These are phyloP conservation scores for Melieria crassipennis DNA, from an alignment of 2,888 invertebrate genomes.

Conservation along the genomic window DNA sequence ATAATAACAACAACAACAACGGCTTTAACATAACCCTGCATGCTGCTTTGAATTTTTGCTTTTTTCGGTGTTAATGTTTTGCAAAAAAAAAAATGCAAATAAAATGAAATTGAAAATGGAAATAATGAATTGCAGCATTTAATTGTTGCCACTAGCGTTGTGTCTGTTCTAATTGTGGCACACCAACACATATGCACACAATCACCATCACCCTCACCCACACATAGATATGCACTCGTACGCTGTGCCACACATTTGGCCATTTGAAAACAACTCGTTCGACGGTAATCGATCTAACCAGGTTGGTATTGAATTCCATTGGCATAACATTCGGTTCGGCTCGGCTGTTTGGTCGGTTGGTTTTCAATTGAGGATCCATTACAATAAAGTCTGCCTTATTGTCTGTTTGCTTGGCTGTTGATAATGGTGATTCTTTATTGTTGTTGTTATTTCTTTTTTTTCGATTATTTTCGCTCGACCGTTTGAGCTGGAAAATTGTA, in stretches of 20 bases:
- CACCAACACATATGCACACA: not conserved
- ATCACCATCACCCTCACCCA: not conserved
- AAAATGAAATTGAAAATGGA: not conserved
- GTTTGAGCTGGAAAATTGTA: not conserved
- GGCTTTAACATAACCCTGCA: not conserved
- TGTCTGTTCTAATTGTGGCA: constrained; percentile 18
- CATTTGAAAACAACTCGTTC: constrained; percentile 28
- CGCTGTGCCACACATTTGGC: constrained; percentile 13
- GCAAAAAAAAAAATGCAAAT: not conserved
- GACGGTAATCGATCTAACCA: constrained; percentile 25
- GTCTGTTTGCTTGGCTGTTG: constrained; percentile 18
- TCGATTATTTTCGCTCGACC: not conserved
- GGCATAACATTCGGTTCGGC: constrained; percentile 16
- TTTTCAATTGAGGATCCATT: not conserved
- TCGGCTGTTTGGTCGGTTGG: constrained; percentile 7
- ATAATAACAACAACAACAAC: not conserved
- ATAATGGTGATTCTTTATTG: no score
- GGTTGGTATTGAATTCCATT: constrained; percentile 28
- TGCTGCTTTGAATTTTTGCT: not conserved
- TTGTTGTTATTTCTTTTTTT: no score
- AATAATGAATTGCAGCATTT: constrained; percentile 7
- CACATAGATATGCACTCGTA: not conserved
- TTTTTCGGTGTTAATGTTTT: not conserved
- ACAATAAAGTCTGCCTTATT: constrained; percentile 8
- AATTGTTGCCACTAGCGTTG: constrained; percentile 11